Evolutionary conservation across 2,113 vertebrate species (phyloP).

Genomic region (Notechis scutatus): DNA sequence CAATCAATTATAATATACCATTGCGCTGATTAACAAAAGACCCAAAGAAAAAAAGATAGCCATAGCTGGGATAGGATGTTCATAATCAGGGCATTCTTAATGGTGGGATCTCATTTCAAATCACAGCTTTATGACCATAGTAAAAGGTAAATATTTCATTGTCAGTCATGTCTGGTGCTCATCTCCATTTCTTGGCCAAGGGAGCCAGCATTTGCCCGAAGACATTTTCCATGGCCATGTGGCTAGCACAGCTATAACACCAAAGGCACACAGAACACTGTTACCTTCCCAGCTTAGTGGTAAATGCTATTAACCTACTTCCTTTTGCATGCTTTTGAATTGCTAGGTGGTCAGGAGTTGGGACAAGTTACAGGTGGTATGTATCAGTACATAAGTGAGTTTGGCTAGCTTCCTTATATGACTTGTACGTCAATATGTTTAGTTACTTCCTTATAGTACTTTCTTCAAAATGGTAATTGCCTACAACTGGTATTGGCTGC

Average conservation of each 20-base stretch:
- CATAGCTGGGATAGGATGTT: not conserved
- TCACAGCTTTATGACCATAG: not conserved
- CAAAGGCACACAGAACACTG: not conserved
- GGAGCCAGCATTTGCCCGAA: not conserved
- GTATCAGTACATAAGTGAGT: not conserved
- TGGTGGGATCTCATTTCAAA: not conserved
- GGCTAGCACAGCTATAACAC: not conserved
- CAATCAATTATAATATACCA: not conserved
- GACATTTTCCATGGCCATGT: not conserved
- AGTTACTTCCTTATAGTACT: not conserved
- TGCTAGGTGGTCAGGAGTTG: not conserved
- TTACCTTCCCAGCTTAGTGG: not conserved
- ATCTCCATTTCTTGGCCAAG: not conserved
- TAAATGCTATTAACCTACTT: not conserved
- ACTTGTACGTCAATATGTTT: not conserved
- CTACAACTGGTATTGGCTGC: not conserved
- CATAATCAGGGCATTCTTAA: not conserved
- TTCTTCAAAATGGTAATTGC: not conserved
- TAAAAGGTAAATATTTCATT: not conserved
- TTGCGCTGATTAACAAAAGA: not conserved
- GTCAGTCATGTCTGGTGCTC: not conserved
- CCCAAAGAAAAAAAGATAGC: not conserved
- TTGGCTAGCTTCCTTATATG: not conserved
- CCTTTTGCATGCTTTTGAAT: not conserved
- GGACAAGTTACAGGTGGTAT: not conserved